phyloP scores from a whole-genome alignment of 2,113 vertebrate genomes.

The Cyanoliseus patagonus region DNA sequence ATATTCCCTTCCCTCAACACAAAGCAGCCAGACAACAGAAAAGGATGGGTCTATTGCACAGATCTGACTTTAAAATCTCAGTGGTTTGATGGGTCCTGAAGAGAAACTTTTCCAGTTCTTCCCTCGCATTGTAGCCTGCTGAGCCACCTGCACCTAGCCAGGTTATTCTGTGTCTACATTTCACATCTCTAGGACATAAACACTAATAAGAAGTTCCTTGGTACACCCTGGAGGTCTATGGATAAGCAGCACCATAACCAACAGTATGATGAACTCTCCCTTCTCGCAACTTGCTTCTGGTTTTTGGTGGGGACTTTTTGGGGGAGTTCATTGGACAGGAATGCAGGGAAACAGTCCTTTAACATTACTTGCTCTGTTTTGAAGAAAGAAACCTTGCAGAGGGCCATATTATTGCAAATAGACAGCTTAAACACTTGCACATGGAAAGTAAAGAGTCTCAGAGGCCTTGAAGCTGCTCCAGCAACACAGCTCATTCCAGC shows the following conservation, averaged over 20 bases:
- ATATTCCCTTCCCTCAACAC: background rate
- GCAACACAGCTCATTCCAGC: background rate
- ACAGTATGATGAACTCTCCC: accelerated
- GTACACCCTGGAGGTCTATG: background rate
- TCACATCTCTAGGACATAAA: background rate
- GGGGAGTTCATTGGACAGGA: background rate
- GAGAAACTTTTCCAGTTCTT: background rate
- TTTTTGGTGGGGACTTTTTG: background rate
- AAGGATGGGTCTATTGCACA: background rate
- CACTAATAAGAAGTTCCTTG: accelerated
- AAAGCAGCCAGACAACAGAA: background rate
- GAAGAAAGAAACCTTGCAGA: background rate
- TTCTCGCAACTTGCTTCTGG: background rate
- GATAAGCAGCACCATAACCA: background rate
- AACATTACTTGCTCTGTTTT: background rate
- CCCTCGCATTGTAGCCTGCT: background rate
- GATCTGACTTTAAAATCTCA: background rate
- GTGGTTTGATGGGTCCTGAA: background rate
- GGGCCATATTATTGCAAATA: background rate
- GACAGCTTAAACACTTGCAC: background rate
- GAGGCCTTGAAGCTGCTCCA: background rate
- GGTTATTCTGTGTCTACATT: background rate
- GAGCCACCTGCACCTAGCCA: background rate
- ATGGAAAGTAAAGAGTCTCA: background rate
- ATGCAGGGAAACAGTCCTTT: background rate